Evolutionary conservation across 1,140 invertebrate species (phyloP), one percentile per base, ranked within the genome.

Genomic region (Antheraea pernyi): DNA sequence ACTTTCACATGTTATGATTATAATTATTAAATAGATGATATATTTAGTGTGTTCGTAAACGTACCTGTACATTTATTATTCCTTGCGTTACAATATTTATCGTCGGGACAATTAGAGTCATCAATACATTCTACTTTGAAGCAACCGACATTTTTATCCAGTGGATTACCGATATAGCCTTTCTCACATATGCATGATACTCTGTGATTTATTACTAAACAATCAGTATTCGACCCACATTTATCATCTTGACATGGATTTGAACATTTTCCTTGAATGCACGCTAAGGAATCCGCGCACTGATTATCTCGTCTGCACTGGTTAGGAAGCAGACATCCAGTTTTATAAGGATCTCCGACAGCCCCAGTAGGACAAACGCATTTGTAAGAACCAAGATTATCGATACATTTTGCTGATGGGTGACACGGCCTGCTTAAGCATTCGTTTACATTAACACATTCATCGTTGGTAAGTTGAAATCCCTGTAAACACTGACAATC

Each of bases 91-190:
- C 97, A 98, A 68, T 94, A 94, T 87, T 96, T 96, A 74, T 97
- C 96, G 13, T 79, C 85, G 3, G 95, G 87, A 83, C 97, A 98
- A 66, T 98, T 96, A 42, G 94, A 94, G 86, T 96, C 94, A 8
- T 94, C 93, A 0, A 96, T 89, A 85, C 97, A 98, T 92, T 98
- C 97, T 2, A 97, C 97, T 92, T 96, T 96, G 87, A 97, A 97
- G 77, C 96, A 97, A 10, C 96, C 96, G 11, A 96, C 93, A 71
- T 93, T 93, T 58, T 92, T 87, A 85, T 97, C 95, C 71, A 94
- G 94, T 1, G 97, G 94, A 93, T 98, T 97, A 6, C 97, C 97
- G 13, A 97, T 92, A 83, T 96, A 95, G 18, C 97, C 97, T 68
- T 95, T 93, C 60, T 96, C 95, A 86, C 97, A 98, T 59, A 93